Base-by-base conservation (phyloP, 2,888 invertebrate genomes). In the Acholoe squamosa region DNA sequence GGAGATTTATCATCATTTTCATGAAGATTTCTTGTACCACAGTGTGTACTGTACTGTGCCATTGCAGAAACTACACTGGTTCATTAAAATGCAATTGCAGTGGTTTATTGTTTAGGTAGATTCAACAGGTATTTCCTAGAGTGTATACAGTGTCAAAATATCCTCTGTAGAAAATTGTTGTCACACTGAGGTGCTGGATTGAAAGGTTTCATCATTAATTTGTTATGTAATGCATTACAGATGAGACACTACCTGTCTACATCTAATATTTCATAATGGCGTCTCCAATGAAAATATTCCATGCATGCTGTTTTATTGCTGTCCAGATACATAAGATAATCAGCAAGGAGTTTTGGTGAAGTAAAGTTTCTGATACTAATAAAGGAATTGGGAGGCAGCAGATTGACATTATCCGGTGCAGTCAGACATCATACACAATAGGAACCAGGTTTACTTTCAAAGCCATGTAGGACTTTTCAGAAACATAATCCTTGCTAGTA, bases 281-380 rank as follows among this genome's bases (percentile, higher is more conserved):
- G 12, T 31, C 80, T 14, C 80, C 80, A 80, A 19, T 31, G 25
- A 43, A 31, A 33, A 31, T 31, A 80, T 10, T 28, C 10, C 7
- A 67, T 12, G 34, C n/a, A 34, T 5, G 12, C 77, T 7, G 10
- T 43, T 16, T 22, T 28, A 77, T 89, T 71, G 14, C 10, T 43
- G 25, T 34, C 54, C 7, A 89, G 51, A 22, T 77, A 89, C 28
- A 14, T 34, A 12, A 89, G n/a, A 43, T 89, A 77, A 12, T 14
- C n/a, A 7, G 89, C 89, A 3, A 89, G 77, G 5, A 16, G 5
- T 43, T 54, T 34, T n/a, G 89, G 77, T 10, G 89, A 89, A 12
- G 76, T 33, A 52, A 89, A 89, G 25, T 71, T 25, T n/a, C 89
- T 14, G 89, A 77, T 28, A 43, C 77, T 77, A 51, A 89, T 89